These are phyloP conservation scores for Sphecodes monilicornis DNA, from an alignment of 2,888 invertebrate genomes.

Conservation along the genomic window DNA sequence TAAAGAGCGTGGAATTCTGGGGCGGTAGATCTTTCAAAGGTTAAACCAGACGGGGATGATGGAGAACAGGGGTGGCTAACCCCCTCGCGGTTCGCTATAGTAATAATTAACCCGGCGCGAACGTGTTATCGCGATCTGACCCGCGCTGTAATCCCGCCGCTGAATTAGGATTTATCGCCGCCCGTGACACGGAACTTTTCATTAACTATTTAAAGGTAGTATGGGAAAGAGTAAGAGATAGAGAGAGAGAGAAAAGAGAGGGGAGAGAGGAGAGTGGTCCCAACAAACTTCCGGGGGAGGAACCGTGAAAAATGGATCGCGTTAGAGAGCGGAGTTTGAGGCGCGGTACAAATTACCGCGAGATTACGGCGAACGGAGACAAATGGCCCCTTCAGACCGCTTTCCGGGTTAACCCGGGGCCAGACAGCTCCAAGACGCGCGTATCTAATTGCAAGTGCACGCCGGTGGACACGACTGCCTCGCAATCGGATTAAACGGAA, in stretches of 20 bases:
- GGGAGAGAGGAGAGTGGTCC: neutral
- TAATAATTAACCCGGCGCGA: constrained; percentile 47
- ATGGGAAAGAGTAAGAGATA: neutral
- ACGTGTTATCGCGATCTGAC: constrained; percentile 42
- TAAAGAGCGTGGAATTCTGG: neutral
- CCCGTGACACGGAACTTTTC: constrained; percentile 21
- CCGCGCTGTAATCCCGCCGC: constrained; percentile 12
- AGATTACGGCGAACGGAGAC: constrained; percentile 38
- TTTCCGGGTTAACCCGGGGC: neutral
- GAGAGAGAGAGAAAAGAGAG: neutral
- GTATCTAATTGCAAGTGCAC: constrained; percentile 44
- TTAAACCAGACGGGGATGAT: neutral
- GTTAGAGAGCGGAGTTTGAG: constrained; percentile 6
- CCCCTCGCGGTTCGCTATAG: neutral
- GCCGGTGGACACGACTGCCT: neutral
- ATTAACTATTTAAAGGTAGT: constrained; percentile 25
- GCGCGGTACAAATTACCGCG: constrained; percentile 25
- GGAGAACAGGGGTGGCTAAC: neutral
- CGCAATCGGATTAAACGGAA: constrained; percentile 9
- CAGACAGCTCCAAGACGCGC: constrained; percentile 42
- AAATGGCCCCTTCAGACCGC: constrained; percentile 26
- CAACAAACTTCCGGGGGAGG: neutral
- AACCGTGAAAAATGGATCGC: constrained; percentile 13
- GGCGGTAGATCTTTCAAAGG: constrained; percentile 2
- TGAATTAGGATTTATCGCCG: constrained; percentile 36